phyloP scores from a whole-genome alignment of 2,888 invertebrate genomes.

The Zygaena filipendulae region DNA sequence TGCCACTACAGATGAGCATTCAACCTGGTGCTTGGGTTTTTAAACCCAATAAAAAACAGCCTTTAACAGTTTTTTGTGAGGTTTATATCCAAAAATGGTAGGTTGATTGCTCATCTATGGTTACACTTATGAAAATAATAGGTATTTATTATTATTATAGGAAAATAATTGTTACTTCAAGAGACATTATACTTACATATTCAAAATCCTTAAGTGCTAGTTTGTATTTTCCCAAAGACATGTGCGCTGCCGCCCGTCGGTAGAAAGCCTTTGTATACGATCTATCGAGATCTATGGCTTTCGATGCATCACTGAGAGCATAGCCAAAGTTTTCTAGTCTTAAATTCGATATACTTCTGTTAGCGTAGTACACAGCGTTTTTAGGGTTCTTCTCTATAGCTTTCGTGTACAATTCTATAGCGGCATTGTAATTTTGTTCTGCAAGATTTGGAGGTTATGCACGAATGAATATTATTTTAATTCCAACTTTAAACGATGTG shows the following conservation, averaged over 20 bases:
- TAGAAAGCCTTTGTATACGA: constrained; percentile 97
- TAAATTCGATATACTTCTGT: constrained; percentile 95
- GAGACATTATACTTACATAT: constrained; percentile 76
- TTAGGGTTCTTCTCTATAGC: constrained; percentile 89
- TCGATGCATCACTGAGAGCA: constrained; percentile 91
- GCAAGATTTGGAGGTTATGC: constrained; percentile 57
- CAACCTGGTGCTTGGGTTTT: no score
- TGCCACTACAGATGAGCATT: no score
- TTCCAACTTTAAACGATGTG: no score
- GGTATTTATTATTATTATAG: no score
- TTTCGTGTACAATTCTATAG: constrained; percentile 88
- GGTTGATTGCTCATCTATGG: no score
- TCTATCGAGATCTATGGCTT: constrained; percentile 90
- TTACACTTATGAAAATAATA: no score
- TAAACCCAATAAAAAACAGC: no score
- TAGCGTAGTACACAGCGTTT: constrained; percentile 91
- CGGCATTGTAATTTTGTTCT: constrained; percentile 92
- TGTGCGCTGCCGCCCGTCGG: constrained; percentile 94
- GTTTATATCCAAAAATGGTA: no score
- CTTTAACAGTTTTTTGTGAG: no score
- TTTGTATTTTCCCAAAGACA: constrained; percentile 98
- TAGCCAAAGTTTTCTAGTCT: constrained; percentile 96
- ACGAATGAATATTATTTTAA: no score
- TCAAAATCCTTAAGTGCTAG: constrained; percentile 96
- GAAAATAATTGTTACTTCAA: no score